Base-by-base conservation (phyloP, 2,888 invertebrate genomes). In the Dermolepida albohirtum region DNA sequence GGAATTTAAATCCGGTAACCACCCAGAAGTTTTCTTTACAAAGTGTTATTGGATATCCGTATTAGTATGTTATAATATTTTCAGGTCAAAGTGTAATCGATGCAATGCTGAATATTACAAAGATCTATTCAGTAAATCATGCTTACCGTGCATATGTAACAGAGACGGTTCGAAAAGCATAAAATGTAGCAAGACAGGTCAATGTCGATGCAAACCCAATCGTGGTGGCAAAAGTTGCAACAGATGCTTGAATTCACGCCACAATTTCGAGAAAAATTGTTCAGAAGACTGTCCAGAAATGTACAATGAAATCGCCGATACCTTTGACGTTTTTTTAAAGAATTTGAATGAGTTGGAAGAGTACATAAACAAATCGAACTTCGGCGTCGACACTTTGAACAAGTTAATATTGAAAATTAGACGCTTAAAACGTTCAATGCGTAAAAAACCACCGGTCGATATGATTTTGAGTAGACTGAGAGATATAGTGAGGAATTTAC, bases 201-300 rank as follows among this genome's bases (percentile, higher is more conserved):
- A 94, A 80, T 96, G 97, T 84, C 90, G 89, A 0, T 89, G 89
- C 72, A 87, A 91, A 73, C 89, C 91, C 65, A 93, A 93, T 79
- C 94, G 97, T 0, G 96, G 95, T 81, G 97, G 97, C 5, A 85
- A 92, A 39, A 88, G 90, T 5, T 98, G 97, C 81, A 95, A 97
- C 82, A 89, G 94, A 41, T 98, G 97, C 81, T 92, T 94, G 83
- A 96, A 97, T 81, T 97, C 97, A 80, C 96, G 94, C 78, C 90
- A 90, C 77, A 92, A 95, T 79, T 89, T 95, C 14, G 92, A 94
- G 63, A 90, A 90, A 59, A 95, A 94, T 11, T 94, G 94, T 74
- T 86, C 90, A 51, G 90, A 93, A 27, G 8, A 22, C 76, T 98
- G 97, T 80, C 94, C 95, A 0, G 88, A 92, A 1, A 98, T 97